Percentiles rank a stretch among this genome's conserved stretches.
Conservation (phyloP, 2,888 invertebrate species). For the Ctena decussata region DNA sequence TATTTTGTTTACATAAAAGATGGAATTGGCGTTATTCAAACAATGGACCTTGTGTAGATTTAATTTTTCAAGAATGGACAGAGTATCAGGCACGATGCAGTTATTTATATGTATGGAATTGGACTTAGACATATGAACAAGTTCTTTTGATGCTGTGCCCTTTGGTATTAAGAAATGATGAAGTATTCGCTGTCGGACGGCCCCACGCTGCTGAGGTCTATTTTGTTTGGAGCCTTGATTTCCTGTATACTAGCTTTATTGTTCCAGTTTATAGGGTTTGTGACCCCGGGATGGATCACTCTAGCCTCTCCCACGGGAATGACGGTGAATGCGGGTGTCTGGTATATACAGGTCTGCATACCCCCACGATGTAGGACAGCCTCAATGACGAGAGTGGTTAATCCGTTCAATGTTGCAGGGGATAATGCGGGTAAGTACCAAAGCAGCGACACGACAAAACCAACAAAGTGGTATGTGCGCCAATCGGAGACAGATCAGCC, state of each 20-base stretch:
- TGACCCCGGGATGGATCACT: conserved; percentile 62
- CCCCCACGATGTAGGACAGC: conserved; percentile 44
- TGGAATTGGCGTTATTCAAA: background rate
- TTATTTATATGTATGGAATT: no score
- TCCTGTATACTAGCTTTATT: conserved; percentile 39
- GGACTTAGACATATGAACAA: no score
- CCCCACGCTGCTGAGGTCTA: conserved; percentile 44
- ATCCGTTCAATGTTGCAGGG: conserved; percentile 63
- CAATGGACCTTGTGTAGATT: background rate
- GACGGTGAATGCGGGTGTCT: conserved; percentile 53
- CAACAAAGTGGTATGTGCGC: no score
- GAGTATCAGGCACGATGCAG: no score
- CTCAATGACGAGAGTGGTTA: conserved; percentile 57
- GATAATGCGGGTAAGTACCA: conserved; percentile 35
- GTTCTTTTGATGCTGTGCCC: background rate
- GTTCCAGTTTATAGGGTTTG: conserved; percentile 60
- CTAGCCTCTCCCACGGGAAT: conserved; percentile 51
- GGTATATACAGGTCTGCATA: conserved; percentile 61
- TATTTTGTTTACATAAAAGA: conserved; percentile 5
- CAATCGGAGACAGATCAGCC: no score
- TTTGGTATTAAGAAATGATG: background rate
- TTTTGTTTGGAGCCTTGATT: conserved; percentile 28
- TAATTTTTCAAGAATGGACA: no score
- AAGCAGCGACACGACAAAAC: no score
- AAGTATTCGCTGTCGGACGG: conserved; percentile 47